Evolutionary conservation across 2,888 invertebrate genomes (phyloP), one percentile per base, ranked within the genome.

Genomic region (Brachyptera risi): DNA sequence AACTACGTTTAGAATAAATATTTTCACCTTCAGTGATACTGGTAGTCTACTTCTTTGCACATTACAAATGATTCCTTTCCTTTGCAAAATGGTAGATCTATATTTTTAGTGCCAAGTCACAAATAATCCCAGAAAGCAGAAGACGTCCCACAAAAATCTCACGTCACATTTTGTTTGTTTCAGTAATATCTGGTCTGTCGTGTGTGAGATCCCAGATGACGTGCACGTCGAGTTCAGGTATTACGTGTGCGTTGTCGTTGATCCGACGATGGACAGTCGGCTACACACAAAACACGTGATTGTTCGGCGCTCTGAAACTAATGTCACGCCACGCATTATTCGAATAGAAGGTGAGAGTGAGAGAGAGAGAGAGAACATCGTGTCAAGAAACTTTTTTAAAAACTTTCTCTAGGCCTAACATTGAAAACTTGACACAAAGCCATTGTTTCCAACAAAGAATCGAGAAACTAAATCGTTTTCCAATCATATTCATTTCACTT

Each of bases 251-350:
- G 79, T 86, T 49, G 71, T 85, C 15, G 81, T 86, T 71, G 77
- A 79, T 35, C 78, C 79, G 51, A 73, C 78, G 59, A 77, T 80
- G 63, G 73, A 72, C n/a, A 71, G 72, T 62, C 73, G 74, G 64
- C 73, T 74, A 63, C 71, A 70, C 11, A 73, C 75, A 23, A 73
- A 71, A 66, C 76, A 77, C 51, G 74, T 85, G 9, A 79, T 88
- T 63, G 83, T 92, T 13, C 80, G 87, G 9, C 80, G 81, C 63
- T 94, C 93, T 93, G 94, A 95, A 75, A 88, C 91, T 0, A 84
- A 87, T 71, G 74, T 88, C 66, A 75, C 78, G 58, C 85, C 92
- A 24, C 78, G 93, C 65, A 70, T 78, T 54, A 82, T 92, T 47
- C 77, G 76, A 50, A 78, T 75, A 62, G 71, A 75, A 50, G 71